phyloP scores from a whole-genome alignment of 2,113 vertebrate species.

The Apistogramma diplotaenia region DNA sequence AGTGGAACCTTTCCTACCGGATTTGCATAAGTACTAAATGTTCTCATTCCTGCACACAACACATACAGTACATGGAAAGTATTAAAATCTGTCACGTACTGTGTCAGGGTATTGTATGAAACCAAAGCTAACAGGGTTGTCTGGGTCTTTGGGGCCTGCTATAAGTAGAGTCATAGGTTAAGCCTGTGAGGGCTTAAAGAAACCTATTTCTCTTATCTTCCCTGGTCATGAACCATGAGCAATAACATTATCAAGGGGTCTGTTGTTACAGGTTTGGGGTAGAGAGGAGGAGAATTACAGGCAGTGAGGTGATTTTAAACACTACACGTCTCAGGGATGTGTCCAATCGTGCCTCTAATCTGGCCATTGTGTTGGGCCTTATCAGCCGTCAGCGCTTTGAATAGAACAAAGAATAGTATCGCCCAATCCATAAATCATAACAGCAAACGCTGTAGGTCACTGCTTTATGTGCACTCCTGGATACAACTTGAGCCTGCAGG shows the following conservation, averaged over 20 bases:
- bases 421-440: conserved; percentile 76
- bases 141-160: conserved; percentile 59
- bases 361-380: conserved; percentile 74
- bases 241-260: conserved; percentile 79
- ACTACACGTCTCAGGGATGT: conserved; percentile 59
- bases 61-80: conserved; percentile 6
- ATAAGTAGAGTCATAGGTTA: conserved; percentile 81
- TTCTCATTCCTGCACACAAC: conserved; percentile 12
- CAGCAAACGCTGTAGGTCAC: conserved; percentile 64
- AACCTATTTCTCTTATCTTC: conserved; percentile 82
- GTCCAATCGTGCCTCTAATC: conserved; percentile 76
- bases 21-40: conserved; percentile 38
- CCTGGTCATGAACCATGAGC: conserved; percentile 75
- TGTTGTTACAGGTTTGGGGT: conserved; percentile 70
- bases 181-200: conserved; percentile 75
- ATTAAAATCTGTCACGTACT: conserved; percentile 52
- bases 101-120: conserved; percentile 53
- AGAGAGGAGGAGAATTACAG: conserved; percentile 72
- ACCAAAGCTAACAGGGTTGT: conserved; percentile 54
- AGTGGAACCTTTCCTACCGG: conserved; percentile 4
- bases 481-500: conserved; percentile 31
- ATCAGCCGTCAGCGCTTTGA: conserved; percentile 67
- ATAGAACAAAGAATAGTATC: conserved; percentile 73
- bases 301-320: conserved; percentile 71
- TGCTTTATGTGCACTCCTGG: conserved; percentile 40